A percentile compares a stretch with the other conserved stretches of the same genome.
These are phyloP conservation scores for Cephus nigrinus DNA, from an alignment of 2,888 invertebrate genomes.

Conservation along the genomic window DNA sequence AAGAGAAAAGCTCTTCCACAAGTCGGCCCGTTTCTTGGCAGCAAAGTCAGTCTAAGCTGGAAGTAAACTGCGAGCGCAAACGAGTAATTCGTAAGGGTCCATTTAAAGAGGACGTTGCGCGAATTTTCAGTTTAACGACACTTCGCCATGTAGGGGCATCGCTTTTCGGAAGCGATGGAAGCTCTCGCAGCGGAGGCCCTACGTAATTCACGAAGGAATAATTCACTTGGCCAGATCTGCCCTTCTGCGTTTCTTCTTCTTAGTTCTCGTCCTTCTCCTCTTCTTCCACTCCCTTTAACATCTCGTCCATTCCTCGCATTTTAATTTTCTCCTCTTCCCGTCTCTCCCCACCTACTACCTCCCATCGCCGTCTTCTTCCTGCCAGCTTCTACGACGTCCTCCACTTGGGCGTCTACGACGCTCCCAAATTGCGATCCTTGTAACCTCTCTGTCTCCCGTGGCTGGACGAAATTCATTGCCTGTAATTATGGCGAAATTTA, in stretches of 20 bases:
- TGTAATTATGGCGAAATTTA: conserved; percentile 39
- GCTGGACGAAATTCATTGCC: conserved; percentile 38
- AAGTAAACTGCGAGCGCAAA: neutral
- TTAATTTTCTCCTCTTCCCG: conserved; percentile 14
- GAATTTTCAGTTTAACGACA: neutral
- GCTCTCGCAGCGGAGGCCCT: neutral
- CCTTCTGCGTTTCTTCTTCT: neutral
- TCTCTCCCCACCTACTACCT: conserved; percentile 1
- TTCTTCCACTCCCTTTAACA: neutral
- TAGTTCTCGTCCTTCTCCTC: neutral
- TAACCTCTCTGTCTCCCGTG: neutral
- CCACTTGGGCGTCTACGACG: conserved; percentile 18
- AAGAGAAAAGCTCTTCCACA: neutral
- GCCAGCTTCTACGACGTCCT: conserved; percentile 18
- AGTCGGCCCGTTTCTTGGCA: no score
- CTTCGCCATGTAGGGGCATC: neutral
- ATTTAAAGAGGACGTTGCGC: neutral
- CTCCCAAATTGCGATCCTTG: conserved; percentile 24
- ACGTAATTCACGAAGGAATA: neutral
- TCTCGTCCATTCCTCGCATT: neutral
- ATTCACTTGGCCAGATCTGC: neutral
- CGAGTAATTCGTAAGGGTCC: neutral
- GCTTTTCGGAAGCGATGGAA: neutral
- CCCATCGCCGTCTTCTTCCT: neutral
- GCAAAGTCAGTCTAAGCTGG: no score